Conservation (phyloP, 2,888 invertebrate species). For the Digitonthophagus gazella region DNA sequence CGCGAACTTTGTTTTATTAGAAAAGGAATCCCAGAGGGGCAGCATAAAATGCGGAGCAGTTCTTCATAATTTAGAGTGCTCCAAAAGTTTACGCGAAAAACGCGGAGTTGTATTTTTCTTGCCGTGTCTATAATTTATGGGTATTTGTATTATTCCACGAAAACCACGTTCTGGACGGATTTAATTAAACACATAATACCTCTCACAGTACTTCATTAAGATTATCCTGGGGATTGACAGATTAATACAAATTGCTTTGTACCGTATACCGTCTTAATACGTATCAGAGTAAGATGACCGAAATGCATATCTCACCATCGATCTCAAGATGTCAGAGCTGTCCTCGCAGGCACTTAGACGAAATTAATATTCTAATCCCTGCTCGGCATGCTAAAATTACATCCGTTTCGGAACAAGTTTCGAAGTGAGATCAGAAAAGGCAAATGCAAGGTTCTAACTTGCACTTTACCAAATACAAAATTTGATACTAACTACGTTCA, state of each 20-base stretch:
- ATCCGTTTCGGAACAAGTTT: neutral
- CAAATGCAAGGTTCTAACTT: neutral
- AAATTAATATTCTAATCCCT: neutral
- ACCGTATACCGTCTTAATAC: neutral
- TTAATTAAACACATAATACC: neutral
- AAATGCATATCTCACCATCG: neutral
- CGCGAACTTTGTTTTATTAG: neutral
- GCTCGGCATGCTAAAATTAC: neutral
- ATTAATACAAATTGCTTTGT: neutral
- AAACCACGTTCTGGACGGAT: neutral
- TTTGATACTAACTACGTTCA: no score
- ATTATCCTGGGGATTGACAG: neutral
- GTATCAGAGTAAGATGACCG: neutral
- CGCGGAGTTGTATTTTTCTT: neutral
- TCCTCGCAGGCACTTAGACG: neutral
- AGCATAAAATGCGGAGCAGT: neutral
- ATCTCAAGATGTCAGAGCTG: neutral
- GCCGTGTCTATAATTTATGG: neutral
- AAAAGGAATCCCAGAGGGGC: neutral
- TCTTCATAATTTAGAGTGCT: neutral
- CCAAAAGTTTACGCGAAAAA: neutral
- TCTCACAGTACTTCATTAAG: neutral
- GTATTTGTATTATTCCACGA: neutral
- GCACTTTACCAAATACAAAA: neutral
- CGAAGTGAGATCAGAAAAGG: neutral